These are phyloP conservation scores for Drosophila persimilis DNA, from an alignment of 1,140 invertebrate species.

Conservation along the genomic window DNA sequence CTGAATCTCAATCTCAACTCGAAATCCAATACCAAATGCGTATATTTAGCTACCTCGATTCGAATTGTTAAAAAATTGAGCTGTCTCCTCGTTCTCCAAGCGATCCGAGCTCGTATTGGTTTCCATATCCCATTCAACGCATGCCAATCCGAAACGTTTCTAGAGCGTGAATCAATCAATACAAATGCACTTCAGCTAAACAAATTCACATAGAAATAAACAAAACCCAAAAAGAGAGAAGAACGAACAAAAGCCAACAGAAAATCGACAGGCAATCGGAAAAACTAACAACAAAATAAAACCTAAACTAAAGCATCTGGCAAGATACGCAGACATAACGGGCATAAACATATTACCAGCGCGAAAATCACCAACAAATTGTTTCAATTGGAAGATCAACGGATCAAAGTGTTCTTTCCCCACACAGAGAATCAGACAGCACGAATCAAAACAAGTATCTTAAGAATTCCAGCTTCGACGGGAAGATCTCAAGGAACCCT, in stretches of 20 bases:
- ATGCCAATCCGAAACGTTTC: constrained; percentile 32
- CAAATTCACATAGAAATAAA: constrained; percentile 15
- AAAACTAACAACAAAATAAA: constrained; percentile 23
- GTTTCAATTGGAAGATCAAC: no score
- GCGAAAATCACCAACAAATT: not conserved
- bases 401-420: no score
- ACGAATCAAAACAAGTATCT: no score
- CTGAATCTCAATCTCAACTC: no score
- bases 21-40: constrained; percentile 6
- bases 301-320: constrained; percentile 28
- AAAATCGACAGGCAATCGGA: constrained; percentile 6
- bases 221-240: constrained; percentile 17
- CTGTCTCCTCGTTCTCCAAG: constrained; percentile 16
- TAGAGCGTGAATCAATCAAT: constrained; percentile 49
- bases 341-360: constrained; percentile 22
- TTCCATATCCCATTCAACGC: no score
- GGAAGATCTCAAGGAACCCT: no score
- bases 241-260: not conserved
- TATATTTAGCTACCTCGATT: constrained; percentile 7
- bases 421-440: no score
- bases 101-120: not conserved
- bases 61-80: not conserved
- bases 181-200: constrained; percentile 30
- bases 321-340: constrained; percentile 30
- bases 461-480: no score